Conservation (phyloP, 2,113 vertebrate species). For the Prietella phreatophila region DNA sequence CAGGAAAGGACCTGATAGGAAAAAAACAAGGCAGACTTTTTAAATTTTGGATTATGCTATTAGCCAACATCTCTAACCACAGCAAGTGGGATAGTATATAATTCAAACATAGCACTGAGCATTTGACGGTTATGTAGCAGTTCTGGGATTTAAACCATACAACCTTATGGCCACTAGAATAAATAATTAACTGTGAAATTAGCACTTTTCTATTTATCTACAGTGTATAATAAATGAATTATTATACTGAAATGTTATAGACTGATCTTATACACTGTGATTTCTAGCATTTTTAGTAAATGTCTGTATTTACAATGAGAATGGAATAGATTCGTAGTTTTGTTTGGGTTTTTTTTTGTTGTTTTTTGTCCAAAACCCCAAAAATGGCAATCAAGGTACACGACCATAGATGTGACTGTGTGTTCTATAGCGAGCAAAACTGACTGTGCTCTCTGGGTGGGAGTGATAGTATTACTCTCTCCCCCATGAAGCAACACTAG, state of each 20-base stretch:
- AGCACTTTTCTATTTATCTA: not conserved
- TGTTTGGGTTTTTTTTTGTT: not conserved
- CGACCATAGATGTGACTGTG: too few species aligned
- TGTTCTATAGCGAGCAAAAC: too few species aligned
- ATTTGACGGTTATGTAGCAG: not conserved
- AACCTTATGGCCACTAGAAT: not conserved
- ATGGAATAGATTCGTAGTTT: not conserved
- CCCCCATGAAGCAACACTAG: too few species aligned
- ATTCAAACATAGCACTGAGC: too few species aligned
- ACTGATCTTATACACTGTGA: not conserved
- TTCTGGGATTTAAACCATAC: not conserved
- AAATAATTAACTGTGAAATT: not conserved
- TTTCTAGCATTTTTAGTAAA: not conserved
- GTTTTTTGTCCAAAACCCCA: too few species aligned
- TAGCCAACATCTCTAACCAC: not conserved
- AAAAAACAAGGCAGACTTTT: not conserved
- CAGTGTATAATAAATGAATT: not conserved
- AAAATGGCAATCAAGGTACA: too few species aligned
- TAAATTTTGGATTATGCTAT: not conserved
- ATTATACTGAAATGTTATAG: too few species aligned
- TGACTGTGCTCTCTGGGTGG: too few species aligned
- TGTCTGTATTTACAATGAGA: not conserved
- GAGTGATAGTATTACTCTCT: too few species aligned
- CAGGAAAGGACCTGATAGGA: slow-evolving; percentile 61
- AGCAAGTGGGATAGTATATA: not conserved